Base-by-base conservation (phyloP, 2,888 invertebrate genomes). In the Latrodectus elegans region DNA sequence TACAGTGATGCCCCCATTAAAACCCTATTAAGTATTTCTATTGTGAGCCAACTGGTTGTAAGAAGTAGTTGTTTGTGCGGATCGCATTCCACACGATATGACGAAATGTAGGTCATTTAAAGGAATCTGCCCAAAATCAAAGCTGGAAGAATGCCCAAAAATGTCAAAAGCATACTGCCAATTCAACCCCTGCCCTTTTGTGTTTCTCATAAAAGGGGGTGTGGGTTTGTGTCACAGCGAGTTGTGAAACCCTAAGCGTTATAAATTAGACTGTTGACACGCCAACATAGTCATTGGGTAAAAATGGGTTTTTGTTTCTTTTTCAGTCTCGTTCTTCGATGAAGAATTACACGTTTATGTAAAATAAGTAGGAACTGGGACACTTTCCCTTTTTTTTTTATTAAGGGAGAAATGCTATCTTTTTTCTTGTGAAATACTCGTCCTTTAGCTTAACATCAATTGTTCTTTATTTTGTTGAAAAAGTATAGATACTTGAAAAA, bases 131-230 rank as follows among this genome's bases (percentile, higher is more conserved):
- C 64, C 51, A 52, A 64, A 67, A 67, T 70, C 75, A 68, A 82
- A 70, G 68, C 82, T 82, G 82, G 82, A 82, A 82, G 38, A 17
- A 12, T 82, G 82, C 82, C 82, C 82, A 82, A 82, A 82, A 82
- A 75, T 75, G 82, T 82, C 82, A 82, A 82, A 82, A 67, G 64
- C 82, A 82, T 74, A 68, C 75, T 75, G 70, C 14, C 60, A 70
- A 49, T 78, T 68, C 75, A 75, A 67, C 82, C 81, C 82, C 70
- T 82, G 82, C 68, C 82, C 82, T 82, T 82, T 65, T 75, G 68
- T 60, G 74, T 17, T 60, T 75, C 22, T 70, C 82, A 82, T 70
- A 82, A 75, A 82, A 49, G 82, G 82, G 70, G 82, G 75, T 38
- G 68, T 67, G 75, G 60, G 49, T 10, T n/a, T 75, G 55, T 70